Percentiles rank a stretch among this genome's conserved stretches.
These are phyloP conservation scores for Plectropomus leopardus DNA, from an alignment of 2,113 vertebrate species.

Conservation along the genomic window DNA sequence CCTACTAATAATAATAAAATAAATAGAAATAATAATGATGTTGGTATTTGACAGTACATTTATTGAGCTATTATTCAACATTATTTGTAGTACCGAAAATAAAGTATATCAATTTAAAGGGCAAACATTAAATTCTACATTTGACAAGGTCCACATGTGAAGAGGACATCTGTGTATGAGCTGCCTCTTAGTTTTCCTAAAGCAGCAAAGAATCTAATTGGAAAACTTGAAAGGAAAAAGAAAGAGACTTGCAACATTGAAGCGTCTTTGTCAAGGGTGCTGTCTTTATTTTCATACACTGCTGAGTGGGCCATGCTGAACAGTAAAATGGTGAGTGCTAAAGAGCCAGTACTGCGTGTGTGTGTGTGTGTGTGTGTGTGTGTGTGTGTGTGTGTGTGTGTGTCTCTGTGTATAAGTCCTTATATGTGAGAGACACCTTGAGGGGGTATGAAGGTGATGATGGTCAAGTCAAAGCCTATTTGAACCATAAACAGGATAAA, in stretches of 20 bases:
- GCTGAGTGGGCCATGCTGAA: constrained; percentile 70
- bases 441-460: constrained; percentile 70
- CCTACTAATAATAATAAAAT: background rate
- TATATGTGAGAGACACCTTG: constrained; percentile 69
- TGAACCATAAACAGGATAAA: constrained; percentile 45
- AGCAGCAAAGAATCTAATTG: constrained; percentile 41
- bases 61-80: background rate
- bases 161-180: background rate
- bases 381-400: constrained; percentile 1
- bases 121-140: background rate
- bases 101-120: background rate
- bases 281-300: constrained; percentile 67
- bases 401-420: constrained; percentile 16
- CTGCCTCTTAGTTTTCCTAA: background rate
- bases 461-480: constrained; percentile 60
- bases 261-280: constrained; percentile 68
- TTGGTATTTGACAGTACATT: background rate
- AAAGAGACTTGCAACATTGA: constrained; percentile 34
- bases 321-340: constrained; percentile 56
- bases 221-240: constrained; percentile 46
- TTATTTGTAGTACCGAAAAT: background rate
- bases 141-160: constrained; percentile 18
- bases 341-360: constrained; percentile 31
- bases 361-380: constrained; percentile 16
- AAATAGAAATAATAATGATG: background rate